Evolutionary conservation across 2,113 vertebrate species (phyloP).

Genomic region (Pogonocichla stellata): DNA sequence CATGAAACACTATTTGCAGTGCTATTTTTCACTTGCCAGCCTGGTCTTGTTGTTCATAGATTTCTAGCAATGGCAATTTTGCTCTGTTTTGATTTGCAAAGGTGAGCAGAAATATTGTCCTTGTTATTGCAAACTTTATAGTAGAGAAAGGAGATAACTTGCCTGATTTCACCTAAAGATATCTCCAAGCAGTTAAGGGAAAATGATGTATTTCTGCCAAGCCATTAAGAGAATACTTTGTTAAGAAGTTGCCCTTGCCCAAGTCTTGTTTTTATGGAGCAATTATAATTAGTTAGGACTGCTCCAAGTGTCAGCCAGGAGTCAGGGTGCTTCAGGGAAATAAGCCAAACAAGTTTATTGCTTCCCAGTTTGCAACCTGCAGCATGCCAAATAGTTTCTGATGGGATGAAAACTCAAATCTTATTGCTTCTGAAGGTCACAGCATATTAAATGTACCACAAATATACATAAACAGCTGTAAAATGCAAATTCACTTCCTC

Average conservation of each 20-base stretch:
- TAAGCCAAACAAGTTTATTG: neutral
- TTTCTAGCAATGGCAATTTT: neutral
- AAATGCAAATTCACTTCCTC: neutral
- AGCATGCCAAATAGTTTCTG: neutral
- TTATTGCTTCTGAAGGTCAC: slow-evolving; percentile 10
- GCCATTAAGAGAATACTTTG: neutral
- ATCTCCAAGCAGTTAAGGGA: neutral
- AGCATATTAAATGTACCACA: neutral
- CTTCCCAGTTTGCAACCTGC: neutral
- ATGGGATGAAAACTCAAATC: neutral
- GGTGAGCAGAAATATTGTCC: neutral
- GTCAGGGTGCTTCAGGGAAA: slow-evolving; percentile 11
- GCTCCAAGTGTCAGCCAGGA: slow-evolving; percentile 2
- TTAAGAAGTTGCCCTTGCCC: neutral
- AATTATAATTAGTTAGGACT: neutral
- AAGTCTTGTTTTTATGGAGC: neutral
- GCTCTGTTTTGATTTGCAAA: neutral
- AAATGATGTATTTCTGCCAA: neutral
- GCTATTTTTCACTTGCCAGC: neutral
- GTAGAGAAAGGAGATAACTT: neutral
- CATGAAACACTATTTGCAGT: neutral
- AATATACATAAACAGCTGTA: neutral
- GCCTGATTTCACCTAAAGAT: neutral
- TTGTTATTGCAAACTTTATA: neutral
- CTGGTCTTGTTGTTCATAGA: neutral